Evolutionary conservation across 2,113 vertebrate species (phyloP).

Genomic region (Stegostoma tigrinum): DNA sequence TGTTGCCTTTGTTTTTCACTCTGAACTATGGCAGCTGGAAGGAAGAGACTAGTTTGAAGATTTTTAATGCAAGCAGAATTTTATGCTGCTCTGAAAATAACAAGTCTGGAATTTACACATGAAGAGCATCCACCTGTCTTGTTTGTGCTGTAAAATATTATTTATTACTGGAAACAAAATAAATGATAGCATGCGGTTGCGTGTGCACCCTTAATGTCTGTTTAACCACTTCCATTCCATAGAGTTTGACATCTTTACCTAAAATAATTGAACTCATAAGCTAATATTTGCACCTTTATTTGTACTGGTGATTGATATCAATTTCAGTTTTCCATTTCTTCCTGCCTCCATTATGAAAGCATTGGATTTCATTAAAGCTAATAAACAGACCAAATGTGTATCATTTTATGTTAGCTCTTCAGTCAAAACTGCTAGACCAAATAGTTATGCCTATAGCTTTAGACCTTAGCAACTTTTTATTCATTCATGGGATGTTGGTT

Average conservation of each 20-base stretch:
- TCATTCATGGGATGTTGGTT: too few species aligned
- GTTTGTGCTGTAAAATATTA: background rate
- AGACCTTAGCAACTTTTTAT: background rate
- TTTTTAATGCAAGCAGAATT: background rate
- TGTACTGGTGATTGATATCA: background rate
- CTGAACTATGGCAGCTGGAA: background rate
- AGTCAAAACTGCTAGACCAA: background rate
- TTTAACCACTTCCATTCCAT: background rate
- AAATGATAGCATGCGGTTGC: background rate
- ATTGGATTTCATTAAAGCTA: background rate
- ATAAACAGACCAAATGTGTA: background rate
- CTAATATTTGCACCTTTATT: background rate
- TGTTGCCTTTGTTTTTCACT: background rate
- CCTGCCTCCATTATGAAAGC: background rate
- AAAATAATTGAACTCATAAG: background rate
- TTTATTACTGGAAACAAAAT: background rate
- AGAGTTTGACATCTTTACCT: background rate
- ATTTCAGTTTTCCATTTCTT: background rate
- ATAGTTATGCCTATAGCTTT: background rate
- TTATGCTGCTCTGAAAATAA: background rate
- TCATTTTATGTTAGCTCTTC: background rate
- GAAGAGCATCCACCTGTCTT: background rate
- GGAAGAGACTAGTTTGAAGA: background rate
- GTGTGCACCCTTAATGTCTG: background rate
- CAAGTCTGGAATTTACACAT: background rate